Conservation (phyloP, 2,797 vertebrate genomes). For the Fringilla coelebs region DNA sequence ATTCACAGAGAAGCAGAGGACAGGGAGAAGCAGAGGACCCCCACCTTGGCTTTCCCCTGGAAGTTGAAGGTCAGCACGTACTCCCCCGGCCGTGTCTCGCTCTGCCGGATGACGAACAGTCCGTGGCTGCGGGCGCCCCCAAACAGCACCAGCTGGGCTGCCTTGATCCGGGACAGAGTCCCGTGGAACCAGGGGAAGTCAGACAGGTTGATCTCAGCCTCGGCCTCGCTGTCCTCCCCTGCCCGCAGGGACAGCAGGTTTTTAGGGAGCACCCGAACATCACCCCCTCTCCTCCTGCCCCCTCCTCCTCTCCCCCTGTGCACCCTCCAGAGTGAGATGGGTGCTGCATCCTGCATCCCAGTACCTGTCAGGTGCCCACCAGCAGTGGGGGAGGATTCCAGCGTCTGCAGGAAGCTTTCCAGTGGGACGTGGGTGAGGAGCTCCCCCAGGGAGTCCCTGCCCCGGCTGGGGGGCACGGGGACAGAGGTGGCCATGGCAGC, state of each 20-base stretch:
- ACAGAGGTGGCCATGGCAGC: not conserved
- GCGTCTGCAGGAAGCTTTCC: slow-evolving; percentile 89
- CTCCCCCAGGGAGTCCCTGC: slow-evolving; percentile 84
- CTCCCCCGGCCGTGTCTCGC: slow-evolving; percentile 93
- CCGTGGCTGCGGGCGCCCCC: slow-evolving; percentile 90
- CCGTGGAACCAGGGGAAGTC: slow-evolving; percentile 97
- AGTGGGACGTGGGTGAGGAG: slow-evolving; percentile 87
- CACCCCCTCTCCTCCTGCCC: not conserved
- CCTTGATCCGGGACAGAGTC: slow-evolving; percentile 89
- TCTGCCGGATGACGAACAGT: slow-evolving; percentile 94
- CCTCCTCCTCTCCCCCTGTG: not conserved
- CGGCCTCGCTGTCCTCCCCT: slow-evolving; percentile 77
- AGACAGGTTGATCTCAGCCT: slow-evolving; percentile 80
- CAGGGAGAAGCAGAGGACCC: not conserved
- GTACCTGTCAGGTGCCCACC: slow-evolving; percentile 76
- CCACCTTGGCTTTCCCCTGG: slow-evolving; percentile 98
- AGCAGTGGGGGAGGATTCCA: slow-evolving; percentile 79
- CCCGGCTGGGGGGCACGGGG: slow-evolving; percentile 74
- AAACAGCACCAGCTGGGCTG: slow-evolving; percentile 90
- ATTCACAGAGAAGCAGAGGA: not conserved
- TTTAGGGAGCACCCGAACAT: not conserved
- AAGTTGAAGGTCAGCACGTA: slow-evolving; percentile 99
- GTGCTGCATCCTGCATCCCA: not conserved
- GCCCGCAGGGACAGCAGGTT: not conserved
- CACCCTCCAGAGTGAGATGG: not conserved